These are phyloP conservation scores for Ctenopoma multispine DNA, from an alignment of 2,797 vertebrate genomes.

Conservation along the genomic window DNA sequence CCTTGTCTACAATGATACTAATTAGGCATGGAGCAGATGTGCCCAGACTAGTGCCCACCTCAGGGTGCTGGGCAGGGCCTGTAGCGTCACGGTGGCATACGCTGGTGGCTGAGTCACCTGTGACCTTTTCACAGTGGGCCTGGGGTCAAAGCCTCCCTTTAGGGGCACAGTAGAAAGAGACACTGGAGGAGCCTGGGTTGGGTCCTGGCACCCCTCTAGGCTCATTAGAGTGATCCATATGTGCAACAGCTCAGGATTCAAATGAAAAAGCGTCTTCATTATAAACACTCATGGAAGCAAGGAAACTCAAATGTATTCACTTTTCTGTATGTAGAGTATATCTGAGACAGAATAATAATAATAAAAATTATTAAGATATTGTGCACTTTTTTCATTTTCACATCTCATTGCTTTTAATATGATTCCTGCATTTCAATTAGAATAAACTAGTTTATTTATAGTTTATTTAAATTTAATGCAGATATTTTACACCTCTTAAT, in stretches of 20 bases:
- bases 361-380: too few relatives aligned
- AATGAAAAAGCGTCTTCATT: conserved; percentile 43
- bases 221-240: conserved; percentile 80
- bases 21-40: conserved; percentile 80
- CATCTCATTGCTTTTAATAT: background rate
- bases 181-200: conserved; percentile 52
- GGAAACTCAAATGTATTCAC: conserved; percentile 23
- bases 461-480: background rate
- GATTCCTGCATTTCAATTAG: conserved; percentile 6
- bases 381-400: background rate
- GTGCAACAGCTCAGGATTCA: conserved; percentile 63
- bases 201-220: conserved; percentile 64
- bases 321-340: background rate
- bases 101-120: conserved; percentile 74
- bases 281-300: conserved; percentile 45
- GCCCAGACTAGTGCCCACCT: conserved; percentile 64
- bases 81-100: conserved; percentile 47
- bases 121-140: conserved; percentile 76
- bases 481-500: conserved; percentile 2
- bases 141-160: conserved; percentile 62
- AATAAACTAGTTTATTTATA: background rate
- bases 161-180: conserved; percentile 60
- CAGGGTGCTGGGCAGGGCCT: conserved; percentile 66
- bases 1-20: conserved; percentile 75
- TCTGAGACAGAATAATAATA: background rate